phyloP scores from a whole-genome alignment of 2,888 invertebrate species.

The Drosophila ochracea region DNA sequence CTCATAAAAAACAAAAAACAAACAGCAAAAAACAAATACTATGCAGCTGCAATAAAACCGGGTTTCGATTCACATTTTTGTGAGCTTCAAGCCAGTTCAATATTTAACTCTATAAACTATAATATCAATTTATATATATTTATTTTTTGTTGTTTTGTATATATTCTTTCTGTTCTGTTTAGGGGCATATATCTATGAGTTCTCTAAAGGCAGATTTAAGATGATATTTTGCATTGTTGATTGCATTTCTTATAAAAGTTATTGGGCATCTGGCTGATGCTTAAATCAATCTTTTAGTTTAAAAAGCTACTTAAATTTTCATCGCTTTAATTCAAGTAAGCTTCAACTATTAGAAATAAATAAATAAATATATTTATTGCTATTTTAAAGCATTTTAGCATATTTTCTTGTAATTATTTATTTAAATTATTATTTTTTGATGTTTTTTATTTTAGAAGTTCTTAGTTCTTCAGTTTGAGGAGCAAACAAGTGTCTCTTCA shows the following conservation, averaged over 20 bases:
- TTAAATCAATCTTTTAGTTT: no score
- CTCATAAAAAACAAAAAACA: constrained; percentile 3
- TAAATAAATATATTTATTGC: neutral
- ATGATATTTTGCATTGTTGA: neutral
- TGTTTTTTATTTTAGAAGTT: neutral
- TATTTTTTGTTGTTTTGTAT: neutral
- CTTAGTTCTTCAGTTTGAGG: no score
- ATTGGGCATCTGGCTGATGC: neutral
- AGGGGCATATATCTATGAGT: neutral
- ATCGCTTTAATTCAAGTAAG: neutral
- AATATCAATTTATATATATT: neutral
- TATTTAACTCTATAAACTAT: neutral
- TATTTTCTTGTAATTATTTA: neutral
- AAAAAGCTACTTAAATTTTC: neutral
- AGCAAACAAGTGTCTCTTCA: constrained; percentile 24
- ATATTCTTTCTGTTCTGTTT: neutral
- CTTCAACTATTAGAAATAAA: neutral
- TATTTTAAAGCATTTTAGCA: neutral
- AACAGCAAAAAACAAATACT: neutral
- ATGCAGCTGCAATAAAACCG: constrained; percentile 11
- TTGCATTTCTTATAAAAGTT: neutral
- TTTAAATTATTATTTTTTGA: neutral
- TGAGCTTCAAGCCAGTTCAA: neutral
- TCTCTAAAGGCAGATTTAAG: neutral
- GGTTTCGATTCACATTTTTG: no score